phyloP scores from a whole-genome alignment of 2,888 invertebrate genomes.

The Callyntrura guangdongensis region DNA sequence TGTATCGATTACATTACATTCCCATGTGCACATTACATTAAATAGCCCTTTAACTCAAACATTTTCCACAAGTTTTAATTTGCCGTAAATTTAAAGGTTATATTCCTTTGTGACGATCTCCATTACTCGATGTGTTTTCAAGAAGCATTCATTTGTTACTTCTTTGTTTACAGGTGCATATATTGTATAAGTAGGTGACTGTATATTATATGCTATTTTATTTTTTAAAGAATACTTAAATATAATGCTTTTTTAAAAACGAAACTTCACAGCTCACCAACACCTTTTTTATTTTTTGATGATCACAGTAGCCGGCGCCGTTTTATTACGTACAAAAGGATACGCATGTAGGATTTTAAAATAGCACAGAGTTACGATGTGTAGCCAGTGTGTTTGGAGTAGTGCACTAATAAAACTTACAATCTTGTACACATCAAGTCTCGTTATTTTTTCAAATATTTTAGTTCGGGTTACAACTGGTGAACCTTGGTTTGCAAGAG shows the following conservation, averaged over 20 bases:
- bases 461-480: constrained; percentile 28
- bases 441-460: neutral
- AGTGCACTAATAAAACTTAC: neutral
- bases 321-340: constrained; percentile 25
- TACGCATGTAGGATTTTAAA: neutral
- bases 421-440: neutral
- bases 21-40: too few species aligned
- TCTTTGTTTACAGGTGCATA: too few species aligned
- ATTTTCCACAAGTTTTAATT: constrained; percentile 51
- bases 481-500: constrained; percentile 30
- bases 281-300: constrained; percentile 1
- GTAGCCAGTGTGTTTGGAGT: neutral
- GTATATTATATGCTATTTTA: neutral
- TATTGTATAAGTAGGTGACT: too few species aligned
- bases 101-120: neutral
- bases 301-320: neutral
- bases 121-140: too few species aligned
- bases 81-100: neutral
- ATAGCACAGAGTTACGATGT: neutral
- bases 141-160: too few species aligned
- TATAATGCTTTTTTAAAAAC: neutral
- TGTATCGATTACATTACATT: too few species aligned
- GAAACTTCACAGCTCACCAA: neutral
- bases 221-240: constrained; percentile 51
- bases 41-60: constrained; percentile 44